Evolutionary conservation across 2,113 vertebrate genomes (phyloP).

Genomic region (Amphiprion ocellaris): DNA sequence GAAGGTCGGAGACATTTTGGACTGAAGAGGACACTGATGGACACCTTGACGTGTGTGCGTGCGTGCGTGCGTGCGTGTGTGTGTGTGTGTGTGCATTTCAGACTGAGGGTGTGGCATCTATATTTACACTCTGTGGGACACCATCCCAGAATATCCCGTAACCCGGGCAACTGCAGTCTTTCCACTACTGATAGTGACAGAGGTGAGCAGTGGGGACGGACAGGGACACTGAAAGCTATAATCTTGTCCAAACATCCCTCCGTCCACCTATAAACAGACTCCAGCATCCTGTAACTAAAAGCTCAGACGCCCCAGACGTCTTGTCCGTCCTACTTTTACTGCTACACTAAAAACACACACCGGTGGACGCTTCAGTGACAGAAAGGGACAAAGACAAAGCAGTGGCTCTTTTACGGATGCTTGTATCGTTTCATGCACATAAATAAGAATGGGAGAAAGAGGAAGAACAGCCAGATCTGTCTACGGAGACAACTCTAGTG

Average conservation of each 20-base stretch:
- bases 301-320: constrained; percentile 23
- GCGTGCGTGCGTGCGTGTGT: constrained; percentile 5
- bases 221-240: background rate
- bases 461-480: constrained; percentile 21
- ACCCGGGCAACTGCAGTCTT: constrained; percentile 54
- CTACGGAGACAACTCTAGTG: background rate
- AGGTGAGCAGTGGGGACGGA: constrained; percentile 22
- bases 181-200: constrained; percentile 58
- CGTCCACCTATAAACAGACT: constrained; percentile 14
- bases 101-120: constrained; percentile 65
- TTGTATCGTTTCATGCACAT: background rate
- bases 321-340: constrained; percentile 22
- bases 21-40: background rate
- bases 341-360: constrained; percentile 22
- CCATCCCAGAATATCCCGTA: constrained; percentile 67
- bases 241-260: background rate
- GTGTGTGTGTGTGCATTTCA: constrained; percentile 24
- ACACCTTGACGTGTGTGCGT: constrained; percentile 9
- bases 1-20: no score
- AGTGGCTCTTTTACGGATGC: constrained; percentile 25
- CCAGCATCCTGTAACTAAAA: background rate
- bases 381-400: constrained; percentile 36
- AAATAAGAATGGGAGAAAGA: constrained; percentile 15
- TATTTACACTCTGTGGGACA: constrained; percentile 68
- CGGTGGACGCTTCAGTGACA: constrained; percentile 35